A percentile compares a stretch with the other conserved stretches of the same genome.
These are phyloP conservation scores for Bombus ignitus DNA, from an alignment of 1,140 invertebrate species.

Conservation along the genomic window DNA sequence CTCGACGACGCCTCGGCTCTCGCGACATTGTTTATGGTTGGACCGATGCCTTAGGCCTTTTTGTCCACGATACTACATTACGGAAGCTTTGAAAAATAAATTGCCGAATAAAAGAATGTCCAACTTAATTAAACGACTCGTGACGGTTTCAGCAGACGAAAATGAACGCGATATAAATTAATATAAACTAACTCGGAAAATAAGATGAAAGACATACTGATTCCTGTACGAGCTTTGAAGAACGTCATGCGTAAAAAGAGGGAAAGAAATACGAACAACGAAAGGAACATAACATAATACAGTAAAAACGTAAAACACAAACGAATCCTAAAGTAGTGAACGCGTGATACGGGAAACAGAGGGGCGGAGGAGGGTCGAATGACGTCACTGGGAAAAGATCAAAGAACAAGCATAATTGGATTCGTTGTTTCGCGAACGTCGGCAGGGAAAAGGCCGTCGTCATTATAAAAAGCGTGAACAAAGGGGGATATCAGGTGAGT, in stretches of 20 bases:
- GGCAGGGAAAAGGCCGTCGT: neutral
- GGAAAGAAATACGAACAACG: neutral
- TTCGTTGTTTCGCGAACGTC: constrained; percentile 3
- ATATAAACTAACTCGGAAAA: too few relatives aligned
- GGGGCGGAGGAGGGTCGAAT: neutral
- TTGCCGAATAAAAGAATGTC: too few relatives aligned
- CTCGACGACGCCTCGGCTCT: too few relatives aligned
- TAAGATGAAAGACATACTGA: too few relatives aligned
- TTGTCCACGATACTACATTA: too few relatives aligned
- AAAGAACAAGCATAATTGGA: constrained; percentile 17
- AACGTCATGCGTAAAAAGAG: neutral
- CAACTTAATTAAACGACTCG: too few relatives aligned
- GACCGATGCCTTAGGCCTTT: too few relatives aligned
- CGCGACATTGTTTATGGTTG: too few relatives aligned
- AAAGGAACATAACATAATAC: neutral
- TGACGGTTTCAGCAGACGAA: too few relatives aligned
- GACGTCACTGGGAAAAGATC: constrained; percentile 4
- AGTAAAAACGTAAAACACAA: neutral
- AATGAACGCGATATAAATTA: too few relatives aligned
- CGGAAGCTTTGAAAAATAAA: too few relatives aligned
- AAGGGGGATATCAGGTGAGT: constrained; percentile 25
- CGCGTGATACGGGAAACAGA: neutral
- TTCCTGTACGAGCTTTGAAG: neutral
- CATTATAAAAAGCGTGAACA: neutral
- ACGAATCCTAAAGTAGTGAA: neutral